Evolutionary conservation across 2,113 vertebrate species (phyloP), one percentile per base, ranked within the genome.

Genomic region (Lonchura striata): DNA sequence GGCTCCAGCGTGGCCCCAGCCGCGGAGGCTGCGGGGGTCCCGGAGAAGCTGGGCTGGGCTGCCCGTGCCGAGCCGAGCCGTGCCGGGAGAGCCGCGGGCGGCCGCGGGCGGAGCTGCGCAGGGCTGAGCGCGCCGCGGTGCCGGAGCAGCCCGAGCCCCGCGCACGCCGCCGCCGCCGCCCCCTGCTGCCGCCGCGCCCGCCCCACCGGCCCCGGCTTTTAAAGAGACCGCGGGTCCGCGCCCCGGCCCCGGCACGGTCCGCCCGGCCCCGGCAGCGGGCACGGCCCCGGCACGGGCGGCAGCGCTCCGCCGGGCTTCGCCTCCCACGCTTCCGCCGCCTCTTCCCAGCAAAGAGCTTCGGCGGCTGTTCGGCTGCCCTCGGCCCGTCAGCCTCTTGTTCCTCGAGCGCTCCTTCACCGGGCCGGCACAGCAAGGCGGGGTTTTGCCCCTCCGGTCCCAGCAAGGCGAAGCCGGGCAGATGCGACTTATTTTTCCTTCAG

Each of bases 201-300:
- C 93, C 76, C 77, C 9, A 23, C 65, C 90, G 50, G 97, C 97
- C 97, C 96, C 98, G 27, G 97, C 96, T 96, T 98, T 98, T 98
- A 98, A 98, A 98, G 98, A 97, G 98, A 98, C 98, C 98, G 98
- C 94, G 90, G 33, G 93, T 88, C 93, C 88, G 91, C 24, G 64
- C 44, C 71, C 74, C 61, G 66, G 42, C 16, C 31, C 57, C 27
- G 63, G 0, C 76, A 15, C 94, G 6, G 80, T 33, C 39, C 53
- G 53, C 27, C 11, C 44, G 59, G 53, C 49, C 39, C 9, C 66
- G 61, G 3, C 46, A 15, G 52, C 70, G 59, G 88, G 70, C 54
- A 52, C 88, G 60, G 80, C 53, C 15, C 42, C 68, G 81, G 50
- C 53, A 30, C 28, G 22, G 65, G 24, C 86, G 4, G 60, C 46